Evolutionary conservation across 2,113 vertebrate genomes (phyloP).

Genomic region (Psilopsiagon aurifrons): DNA sequence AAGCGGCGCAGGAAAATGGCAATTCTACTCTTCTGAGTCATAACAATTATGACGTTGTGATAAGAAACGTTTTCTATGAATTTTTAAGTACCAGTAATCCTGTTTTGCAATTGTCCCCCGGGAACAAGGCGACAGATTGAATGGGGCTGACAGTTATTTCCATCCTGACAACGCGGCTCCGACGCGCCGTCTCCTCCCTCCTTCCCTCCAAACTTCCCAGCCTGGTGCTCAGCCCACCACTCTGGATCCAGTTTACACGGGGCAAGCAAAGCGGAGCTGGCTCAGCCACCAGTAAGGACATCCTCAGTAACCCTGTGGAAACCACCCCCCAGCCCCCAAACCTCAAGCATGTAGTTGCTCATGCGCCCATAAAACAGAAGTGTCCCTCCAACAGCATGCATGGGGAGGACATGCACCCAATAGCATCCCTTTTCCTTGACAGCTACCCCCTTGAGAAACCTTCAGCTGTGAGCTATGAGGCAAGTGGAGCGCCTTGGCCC

Average conservation of each 20-base stretch:
- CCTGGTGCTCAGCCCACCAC: background rate
- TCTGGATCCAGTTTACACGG: constrained; percentile 39
- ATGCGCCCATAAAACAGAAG: background rate
- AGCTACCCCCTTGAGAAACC: background rate
- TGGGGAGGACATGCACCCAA: rapidly evolving
- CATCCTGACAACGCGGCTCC: constrained; percentile 39
- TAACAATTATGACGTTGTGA: constrained; percentile 77
- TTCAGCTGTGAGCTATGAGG: background rate
- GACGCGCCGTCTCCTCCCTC: background rate
- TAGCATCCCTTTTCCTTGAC: background rate
- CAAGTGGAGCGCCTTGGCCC: background rate
- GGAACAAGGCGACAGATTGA: constrained; percentile 59
- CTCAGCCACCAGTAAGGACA: background rate
- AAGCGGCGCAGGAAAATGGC: constrained; percentile 75
- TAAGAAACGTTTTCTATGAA: constrained; percentile 79
- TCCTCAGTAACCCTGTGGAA: background rate
- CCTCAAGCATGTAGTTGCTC: rapidly evolving
- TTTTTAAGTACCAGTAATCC: constrained; percentile 78
- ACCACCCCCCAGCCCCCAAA: background rate
- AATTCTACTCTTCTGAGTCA: constrained; percentile 80
- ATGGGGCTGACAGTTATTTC: constrained; percentile 65
- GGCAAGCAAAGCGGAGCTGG: background rate
- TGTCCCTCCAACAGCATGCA: background rate
- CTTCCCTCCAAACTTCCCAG: constrained; percentile 27
- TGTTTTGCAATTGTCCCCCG: constrained; percentile 64